A percentile compares a stretch with the other conserved stretches of the same genome.
These are phyloP conservation scores for Hoplodrina ambigua DNA, from an alignment of 2,888 invertebrate genomes.

Conservation along the genomic window DNA sequence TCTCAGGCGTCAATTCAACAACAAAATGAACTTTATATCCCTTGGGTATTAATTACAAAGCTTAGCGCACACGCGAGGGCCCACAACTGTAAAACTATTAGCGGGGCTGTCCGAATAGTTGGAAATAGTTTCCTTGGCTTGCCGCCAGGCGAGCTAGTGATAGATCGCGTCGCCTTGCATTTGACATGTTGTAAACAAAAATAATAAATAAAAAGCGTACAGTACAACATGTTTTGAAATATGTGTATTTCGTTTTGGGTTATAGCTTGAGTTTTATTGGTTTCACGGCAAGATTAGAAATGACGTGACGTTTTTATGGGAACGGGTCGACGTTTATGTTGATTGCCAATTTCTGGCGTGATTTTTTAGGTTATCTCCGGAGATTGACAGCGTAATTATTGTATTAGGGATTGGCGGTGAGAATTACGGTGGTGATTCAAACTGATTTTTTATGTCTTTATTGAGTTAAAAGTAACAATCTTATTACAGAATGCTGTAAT, in stretches of 20 bases:
- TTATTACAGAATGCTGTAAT: not conserved
- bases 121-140: constrained; percentile 86
- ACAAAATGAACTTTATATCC: constrained; percentile 70
- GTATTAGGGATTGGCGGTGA: constrained; percentile 15
- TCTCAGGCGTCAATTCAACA: constrained; percentile 39
- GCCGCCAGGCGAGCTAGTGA: constrained; percentile 81
- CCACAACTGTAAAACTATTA: constrained; percentile 86
- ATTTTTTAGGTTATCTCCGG: constrained; percentile 52
- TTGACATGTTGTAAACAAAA: constrained; percentile 87
- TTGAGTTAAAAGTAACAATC: not conserved
- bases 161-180: constrained; percentile 82
- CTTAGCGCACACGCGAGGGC: constrained; percentile 75
- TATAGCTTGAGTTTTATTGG: constrained; percentile 82
- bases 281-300: constrained; percentile 79
- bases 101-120: constrained; percentile 81
- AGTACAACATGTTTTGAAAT: constrained; percentile 79
- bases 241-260: constrained; percentile 79
- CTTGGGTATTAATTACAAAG: constrained; percentile 82
- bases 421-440: not conserved
- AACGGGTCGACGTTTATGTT: constrained; percentile 69
- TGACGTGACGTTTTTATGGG: constrained; percentile 71
- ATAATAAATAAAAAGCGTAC: constrained; percentile 81
- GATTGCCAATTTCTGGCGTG: constrained; percentile 69
- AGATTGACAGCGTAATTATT: constrained; percentile 57
- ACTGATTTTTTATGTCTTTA: constrained; percentile 12